These are phyloP conservation scores for Drosophila melanocephala DNA, from an alignment of 2,888 invertebrate genomes.

Conservation along the genomic window DNA sequence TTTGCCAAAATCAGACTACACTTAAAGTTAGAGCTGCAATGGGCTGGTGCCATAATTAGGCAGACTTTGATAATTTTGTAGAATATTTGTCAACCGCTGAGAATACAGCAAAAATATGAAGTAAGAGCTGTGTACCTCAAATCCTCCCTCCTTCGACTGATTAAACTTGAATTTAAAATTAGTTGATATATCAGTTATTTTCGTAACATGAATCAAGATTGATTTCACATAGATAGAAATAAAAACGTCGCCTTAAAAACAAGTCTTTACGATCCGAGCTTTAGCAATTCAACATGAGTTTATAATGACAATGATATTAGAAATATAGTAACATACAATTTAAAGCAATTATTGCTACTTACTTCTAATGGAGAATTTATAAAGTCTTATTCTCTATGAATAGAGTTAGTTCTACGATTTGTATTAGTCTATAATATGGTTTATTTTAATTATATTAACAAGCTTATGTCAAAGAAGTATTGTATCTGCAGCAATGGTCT, in stretches of 20 bases:
- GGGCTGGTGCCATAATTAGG: neutral
- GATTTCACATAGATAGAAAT: neutral
- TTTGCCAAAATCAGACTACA: neutral
- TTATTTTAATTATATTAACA: neutral
- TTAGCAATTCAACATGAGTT: neutral
- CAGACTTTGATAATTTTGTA: neutral
- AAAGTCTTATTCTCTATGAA: neutral
- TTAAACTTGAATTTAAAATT: neutral
- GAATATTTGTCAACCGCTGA: neutral
- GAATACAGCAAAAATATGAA: no score
- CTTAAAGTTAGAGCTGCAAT: constrained; percentile 4
- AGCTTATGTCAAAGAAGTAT: neutral
- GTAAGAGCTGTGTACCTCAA: no score
- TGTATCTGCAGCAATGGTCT: neutral
- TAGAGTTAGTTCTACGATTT: neutral
- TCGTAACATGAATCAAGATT: neutral
- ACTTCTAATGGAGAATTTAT: neutral
- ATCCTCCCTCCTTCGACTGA: neutral
- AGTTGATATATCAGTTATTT: neutral
- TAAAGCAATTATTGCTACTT: neutral
- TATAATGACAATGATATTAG: neutral
- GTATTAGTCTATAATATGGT: neutral
- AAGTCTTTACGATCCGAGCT: neutral
- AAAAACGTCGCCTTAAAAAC: neutral
- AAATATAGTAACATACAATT: neutral